Evolutionary conservation across 2,888 invertebrate species (phyloP).

Genomic region (Neria commutata): DNA sequence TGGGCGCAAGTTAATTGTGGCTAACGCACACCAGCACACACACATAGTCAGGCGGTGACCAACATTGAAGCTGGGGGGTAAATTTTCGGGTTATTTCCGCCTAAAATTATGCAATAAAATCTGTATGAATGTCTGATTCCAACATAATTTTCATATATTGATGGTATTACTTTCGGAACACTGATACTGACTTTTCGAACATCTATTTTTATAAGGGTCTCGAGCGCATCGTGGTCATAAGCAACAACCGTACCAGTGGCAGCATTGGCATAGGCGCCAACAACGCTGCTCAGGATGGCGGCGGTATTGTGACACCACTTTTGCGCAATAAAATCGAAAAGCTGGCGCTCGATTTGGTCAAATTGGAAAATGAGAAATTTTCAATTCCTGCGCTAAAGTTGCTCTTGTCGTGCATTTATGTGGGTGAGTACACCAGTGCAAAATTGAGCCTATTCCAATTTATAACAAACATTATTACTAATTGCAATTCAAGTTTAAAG

Average conservation of each 20-base stretch:
- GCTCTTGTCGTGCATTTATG: conserved; percentile 80
- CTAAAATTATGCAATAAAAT: no score
- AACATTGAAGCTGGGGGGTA: no score
- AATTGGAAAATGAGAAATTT: conserved; percentile 71
- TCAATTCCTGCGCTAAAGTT: conserved; percentile 76
- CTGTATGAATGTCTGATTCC: no score
- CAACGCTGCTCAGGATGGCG: conserved; percentile 24
- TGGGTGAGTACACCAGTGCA: conserved; percentile 62
- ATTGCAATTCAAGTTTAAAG: no score
- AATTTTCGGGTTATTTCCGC: no score
- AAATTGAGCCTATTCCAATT: no score
- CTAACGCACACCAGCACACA: no score
- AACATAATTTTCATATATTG: no score
- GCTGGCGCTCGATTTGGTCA: conserved; percentile 72
- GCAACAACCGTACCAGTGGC: conserved; percentile 6
- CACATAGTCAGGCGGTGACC: no score
- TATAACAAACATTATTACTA: no score
- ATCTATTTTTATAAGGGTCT: conserved; percentile 68
- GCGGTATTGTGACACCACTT: conserved; percentile 63
- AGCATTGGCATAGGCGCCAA: conserved; percentile 8
- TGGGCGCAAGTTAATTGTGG: conserved; percentile 21
- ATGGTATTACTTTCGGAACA: no score
- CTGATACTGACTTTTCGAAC: conserved; percentile 23
- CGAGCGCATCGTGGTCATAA: conserved; percentile 70
- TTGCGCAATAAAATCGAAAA: conserved; percentile 71